Evolutionary conservation across 2,797 vertebrate genomes (phyloP), one percentile per base, ranked within the genome.

Genomic region (Percopsis omiscomaycus): DNA sequence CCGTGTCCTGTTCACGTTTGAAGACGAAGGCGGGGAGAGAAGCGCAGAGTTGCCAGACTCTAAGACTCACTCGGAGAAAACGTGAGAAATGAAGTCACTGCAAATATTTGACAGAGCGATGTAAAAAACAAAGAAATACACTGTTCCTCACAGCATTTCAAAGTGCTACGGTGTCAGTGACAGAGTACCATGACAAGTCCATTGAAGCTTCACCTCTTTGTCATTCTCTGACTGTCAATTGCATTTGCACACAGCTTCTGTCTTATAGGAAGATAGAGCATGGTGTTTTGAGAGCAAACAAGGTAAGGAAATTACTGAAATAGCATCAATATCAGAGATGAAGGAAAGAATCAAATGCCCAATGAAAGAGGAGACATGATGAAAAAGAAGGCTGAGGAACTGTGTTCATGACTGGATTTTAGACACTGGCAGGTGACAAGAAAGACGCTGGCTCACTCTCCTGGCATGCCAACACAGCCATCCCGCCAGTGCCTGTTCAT

Each of bases 151-250:
- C 32, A 49, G 59, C 12, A 73, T 79, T 83, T 75, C 58, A 74
- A 75, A 81, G 72, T 77, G 64, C 71, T 65, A 78, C 15, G 0
- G 57, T 61, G 68, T 78, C 75, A 58, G 66, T 80, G 83, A 84
- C 81, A 82, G 78, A 85, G 80, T 82, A 77, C 87, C 85, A 87
- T 66, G 82, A 82, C 77, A 83, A 75, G 59, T 69, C 71, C 22
- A 62, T 63, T 68, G 75, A 75, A 82, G 74, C 76, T 73, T 45
- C 0, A 16, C 50, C 66, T 70, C 77, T 83, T 52, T 22, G 56
- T 80, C 79, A 79, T 74, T 64, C 46, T 65, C 58, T 51, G 68
- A 74, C 67, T 71, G 60, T 77, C 73, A 71, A 62, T 64, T 73
- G 59, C 3, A 29, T 72, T 64, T 69, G 59, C 78, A 72, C 74